Evolutionary conservation across 2,888 invertebrate genomes (phyloP).

Genomic region (Acanthosepion lycidas): DNA sequence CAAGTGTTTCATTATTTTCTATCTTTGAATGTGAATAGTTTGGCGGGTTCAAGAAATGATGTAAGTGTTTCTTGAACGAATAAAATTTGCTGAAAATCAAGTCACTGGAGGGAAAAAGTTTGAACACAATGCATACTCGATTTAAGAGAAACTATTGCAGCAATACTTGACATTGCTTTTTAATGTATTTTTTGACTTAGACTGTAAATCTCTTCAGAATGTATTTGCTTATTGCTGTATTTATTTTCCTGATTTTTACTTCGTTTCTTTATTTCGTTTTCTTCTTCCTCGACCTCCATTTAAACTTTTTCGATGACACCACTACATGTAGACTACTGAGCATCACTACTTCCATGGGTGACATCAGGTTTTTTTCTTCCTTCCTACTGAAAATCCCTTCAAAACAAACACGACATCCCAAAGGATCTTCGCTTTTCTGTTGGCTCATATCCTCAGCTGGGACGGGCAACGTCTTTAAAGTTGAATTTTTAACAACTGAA

Average conservation of each 20-base stretch:
- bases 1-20: no score
- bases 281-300: background rate
- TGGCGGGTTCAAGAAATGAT: no score
- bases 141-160: no score
- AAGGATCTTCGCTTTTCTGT: background rate
- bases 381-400: background rate
- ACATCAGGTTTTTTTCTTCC: background rate
- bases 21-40: no score
- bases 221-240: background rate
- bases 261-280: background rate
- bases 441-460: background rate
- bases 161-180: no score
- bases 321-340: background rate
- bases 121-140: no score
- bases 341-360: background rate
- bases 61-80: no score
- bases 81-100: no score
- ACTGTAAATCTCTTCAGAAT: background rate
- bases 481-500: slow-evolving; percentile 41
- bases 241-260: background rate
- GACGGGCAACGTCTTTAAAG: slow-evolving; percentile 37
- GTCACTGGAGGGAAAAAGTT: no score
- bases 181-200: background rate
- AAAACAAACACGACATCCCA: background rate
- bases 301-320: background rate